These are phyloP conservation scores for Porites cylindrica DNA, from an alignment of 92 coral and sea anemone species.

Conservation along the genomic window DNA sequence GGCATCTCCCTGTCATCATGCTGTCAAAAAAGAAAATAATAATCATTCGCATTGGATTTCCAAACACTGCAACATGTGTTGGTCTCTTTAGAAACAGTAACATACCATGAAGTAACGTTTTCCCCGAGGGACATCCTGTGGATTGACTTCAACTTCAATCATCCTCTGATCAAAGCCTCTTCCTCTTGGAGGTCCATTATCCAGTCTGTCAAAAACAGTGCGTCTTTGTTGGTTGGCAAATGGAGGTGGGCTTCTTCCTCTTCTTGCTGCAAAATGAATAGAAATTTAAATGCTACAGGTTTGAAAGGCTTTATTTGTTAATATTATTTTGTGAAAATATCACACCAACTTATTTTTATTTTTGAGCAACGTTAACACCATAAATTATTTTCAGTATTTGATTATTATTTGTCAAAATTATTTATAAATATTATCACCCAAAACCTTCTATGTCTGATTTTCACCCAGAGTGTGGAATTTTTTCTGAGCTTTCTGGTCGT, in stretches of 20 bases:
- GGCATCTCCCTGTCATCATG: slow-evolving; percentile 61
- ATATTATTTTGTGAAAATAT: too few relatives aligned
- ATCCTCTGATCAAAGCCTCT: slow-evolving; percentile 46
- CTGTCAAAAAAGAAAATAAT: background rate
- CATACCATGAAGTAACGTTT: slow-evolving; percentile 57
- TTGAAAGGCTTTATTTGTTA: too few relatives aligned
- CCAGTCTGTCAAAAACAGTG: slow-evolving; percentile 49
- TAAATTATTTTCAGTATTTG: too few relatives aligned
- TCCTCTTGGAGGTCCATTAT: slow-evolving; percentile 41
- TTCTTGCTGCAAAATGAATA: slow-evolving; percentile 10
- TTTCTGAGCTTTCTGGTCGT: too few relatives aligned
- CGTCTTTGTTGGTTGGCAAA: slow-evolving; percentile 23
- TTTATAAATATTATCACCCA: too few relatives aligned
- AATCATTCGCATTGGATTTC: background rate
- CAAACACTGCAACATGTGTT: background rate
- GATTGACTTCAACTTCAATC: slow-evolving; percentile 56
- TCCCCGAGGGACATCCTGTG: slow-evolving; percentile 59
- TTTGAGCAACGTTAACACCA: too few relatives aligned
- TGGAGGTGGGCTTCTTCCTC: slow-evolving; percentile 18
- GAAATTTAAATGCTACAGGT: too few relatives aligned
- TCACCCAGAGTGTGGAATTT: too few relatives aligned
- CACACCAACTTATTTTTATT: too few relatives aligned
- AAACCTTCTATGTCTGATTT: too few relatives aligned
- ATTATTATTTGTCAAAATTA: too few relatives aligned
- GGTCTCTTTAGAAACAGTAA: background rate